A percentile compares a stretch with the other conserved stretches of the same genome.
Conservation (phyloP, 2,113 vertebrate genomes). For the Calidris pygmaea region DNA sequence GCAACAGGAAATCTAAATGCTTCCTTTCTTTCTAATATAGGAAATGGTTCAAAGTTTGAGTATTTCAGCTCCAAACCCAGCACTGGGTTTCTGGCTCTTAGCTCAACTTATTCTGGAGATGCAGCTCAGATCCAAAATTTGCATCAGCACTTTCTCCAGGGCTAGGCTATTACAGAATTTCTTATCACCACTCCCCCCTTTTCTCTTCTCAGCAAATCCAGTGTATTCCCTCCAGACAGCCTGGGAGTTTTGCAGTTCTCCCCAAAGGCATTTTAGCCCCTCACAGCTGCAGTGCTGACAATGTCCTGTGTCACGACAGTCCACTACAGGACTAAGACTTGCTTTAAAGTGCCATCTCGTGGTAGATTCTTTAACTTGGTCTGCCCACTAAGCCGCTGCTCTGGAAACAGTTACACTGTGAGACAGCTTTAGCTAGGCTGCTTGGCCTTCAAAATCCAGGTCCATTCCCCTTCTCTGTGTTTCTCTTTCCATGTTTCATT, state of each 20-base stretch:
- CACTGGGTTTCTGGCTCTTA: background rate
- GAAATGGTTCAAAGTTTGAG: background rate
- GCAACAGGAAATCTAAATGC: background rate
- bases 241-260: background rate
- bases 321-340: background rate
- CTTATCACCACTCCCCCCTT: background rate
- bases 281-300: background rate
- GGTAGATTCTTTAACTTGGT: background rate
- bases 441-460: background rate
- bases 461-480: background rate
- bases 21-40: background rate
- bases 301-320: background rate
- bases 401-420: background rate
- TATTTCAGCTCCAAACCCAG: background rate
- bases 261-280: background rate
- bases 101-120: background rate
- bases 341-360: constrained; percentile 53
- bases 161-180: background rate
- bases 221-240: background rate
- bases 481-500: background rate
- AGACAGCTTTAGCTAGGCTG: background rate
- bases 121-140: background rate
- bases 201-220: background rate
- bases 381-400: accelerated
- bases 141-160: background rate